Percentiles rank a stretch among this genome's conserved stretches.
These are phyloP conservation scores for Drosophila lacicola DNA, from an alignment of 2,888 invertebrate species.

Conservation along the genomic window DNA sequence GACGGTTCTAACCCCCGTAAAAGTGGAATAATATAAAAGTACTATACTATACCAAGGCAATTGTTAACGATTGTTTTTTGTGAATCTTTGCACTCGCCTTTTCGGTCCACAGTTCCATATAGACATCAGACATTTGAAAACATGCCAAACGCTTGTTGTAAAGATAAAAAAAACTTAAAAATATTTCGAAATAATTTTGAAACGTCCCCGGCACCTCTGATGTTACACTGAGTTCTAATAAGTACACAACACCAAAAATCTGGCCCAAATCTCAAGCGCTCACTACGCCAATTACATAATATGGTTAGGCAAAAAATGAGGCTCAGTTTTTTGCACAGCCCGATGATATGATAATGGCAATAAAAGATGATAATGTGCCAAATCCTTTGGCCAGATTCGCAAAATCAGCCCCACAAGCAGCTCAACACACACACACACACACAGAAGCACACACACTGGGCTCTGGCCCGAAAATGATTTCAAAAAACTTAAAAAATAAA, in stretches of 20 bases:
- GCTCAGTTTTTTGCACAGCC: constrained; percentile 40
- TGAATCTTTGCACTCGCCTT: neutral
- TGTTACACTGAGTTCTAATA: neutral
- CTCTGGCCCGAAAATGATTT: constrained; percentile 44
- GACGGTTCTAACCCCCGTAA: no score
- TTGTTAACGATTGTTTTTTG: neutral
- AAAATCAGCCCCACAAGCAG: constrained; percentile 55
- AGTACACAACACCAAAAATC: no score
- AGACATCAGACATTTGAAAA: no score
- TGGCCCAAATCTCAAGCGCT: constrained; percentile 32
- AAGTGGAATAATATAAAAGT: neutral
- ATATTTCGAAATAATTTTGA: neutral
- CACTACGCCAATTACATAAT: constrained; percentile 49
- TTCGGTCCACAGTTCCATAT: no score
- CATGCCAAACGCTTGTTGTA: no score
- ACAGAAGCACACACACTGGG: constrained; percentile 9
- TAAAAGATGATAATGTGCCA: constrained; percentile 75
- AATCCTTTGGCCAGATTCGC: constrained; percentile 78
- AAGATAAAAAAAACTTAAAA: neutral
- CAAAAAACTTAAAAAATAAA: constrained; percentile 42
- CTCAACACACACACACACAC: constrained; percentile 12
- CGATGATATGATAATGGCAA: constrained; percentile 73
- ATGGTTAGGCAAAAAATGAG: constrained; percentile 23
- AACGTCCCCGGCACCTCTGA: neutral
- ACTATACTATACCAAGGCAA: neutral